Conservation (phyloP, 2,888 invertebrate genomes). For the Troglohyphantes excavatus region DNA sequence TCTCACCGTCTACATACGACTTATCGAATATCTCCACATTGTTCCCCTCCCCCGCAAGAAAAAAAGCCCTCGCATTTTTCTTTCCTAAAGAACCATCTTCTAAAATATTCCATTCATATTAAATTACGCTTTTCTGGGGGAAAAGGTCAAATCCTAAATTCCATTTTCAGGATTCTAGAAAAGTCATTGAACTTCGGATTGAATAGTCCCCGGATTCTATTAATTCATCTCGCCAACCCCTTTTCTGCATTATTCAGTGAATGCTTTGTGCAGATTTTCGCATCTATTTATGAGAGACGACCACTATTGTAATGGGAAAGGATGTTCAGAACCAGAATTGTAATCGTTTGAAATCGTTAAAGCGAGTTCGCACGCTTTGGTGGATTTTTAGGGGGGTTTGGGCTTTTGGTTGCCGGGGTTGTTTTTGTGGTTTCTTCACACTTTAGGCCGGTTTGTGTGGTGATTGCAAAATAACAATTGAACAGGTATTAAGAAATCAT, state of each 20-base stretch:
- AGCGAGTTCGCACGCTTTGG: no score
- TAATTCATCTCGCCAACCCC: not conserved
- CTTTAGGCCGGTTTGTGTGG: no score
- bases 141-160: not conserved
- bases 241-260: not conserved
- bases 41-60: not conserved
- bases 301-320: not conserved
- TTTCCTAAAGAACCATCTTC: not conserved
- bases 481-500: no score
- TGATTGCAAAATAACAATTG: no score
- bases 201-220: not conserved
- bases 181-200: slow-evolving; percentile 5
- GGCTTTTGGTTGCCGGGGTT: no score
- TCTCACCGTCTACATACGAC: no score
- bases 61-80: not conserved
- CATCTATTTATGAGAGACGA: not conserved
- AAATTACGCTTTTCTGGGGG: not conserved
- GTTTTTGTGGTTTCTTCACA: no score
- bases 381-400: no score
- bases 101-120: slow-evolving; percentile 9
- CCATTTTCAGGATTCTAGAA: not conserved
- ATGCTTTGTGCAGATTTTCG: slow-evolving; percentile 5
- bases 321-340: not conserved
- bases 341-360: no score
- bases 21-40: not conserved